These are phyloP conservation scores for Eumacrocentrus americanus DNA, from an alignment of 2,888 invertebrate genomes.

Conservation along the genomic window DNA sequence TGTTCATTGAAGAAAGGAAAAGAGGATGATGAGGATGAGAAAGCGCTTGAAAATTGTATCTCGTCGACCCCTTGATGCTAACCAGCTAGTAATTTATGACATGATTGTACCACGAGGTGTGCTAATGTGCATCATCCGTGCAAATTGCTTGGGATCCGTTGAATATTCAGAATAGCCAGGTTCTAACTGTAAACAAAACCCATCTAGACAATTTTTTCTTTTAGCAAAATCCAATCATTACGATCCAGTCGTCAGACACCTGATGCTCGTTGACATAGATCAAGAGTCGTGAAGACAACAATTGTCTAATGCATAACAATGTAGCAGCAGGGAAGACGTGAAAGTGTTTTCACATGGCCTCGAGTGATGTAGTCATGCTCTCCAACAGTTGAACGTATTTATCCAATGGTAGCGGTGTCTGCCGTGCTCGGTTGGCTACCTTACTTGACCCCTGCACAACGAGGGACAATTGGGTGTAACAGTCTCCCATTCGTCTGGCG, in stretches of 20 bases:
- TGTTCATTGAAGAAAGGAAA: not conserved
- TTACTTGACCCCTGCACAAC: conserved; percentile 61
- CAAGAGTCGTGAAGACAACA: not conserved
- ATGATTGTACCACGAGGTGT: conserved; percentile 24
- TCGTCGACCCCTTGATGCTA: conserved; percentile 14
- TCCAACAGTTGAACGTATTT: conserved; percentile 6
- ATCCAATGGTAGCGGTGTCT: conserved; percentile 49
- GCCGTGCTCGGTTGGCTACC: conserved; percentile 53
- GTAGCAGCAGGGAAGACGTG: conserved; percentile 8
- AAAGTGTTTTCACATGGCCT: conserved; percentile 23
- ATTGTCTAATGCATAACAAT: conserved; percentile 1
- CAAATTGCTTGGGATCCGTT: conserved; percentile 19
- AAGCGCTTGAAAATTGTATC: conserved; percentile 21
- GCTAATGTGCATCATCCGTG: conserved; percentile 16
- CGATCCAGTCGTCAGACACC: too few species aligned
- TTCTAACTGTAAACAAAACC: too few species aligned
- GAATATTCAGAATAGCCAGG: conserved; percentile 13
- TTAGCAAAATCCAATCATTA: too few species aligned
- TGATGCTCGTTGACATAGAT: not conserved
- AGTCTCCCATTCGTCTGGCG: conserved; percentile 59
- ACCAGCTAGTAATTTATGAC: conserved; percentile 24
- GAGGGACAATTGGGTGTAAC: conserved; percentile 62
- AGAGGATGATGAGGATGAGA: not conserved
- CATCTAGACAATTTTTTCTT: too few species aligned
- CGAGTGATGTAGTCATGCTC: conserved; percentile 6